Base-by-base conservation (phyloP, 2,113 vertebrate species). In the Piprites chloris region DNA sequence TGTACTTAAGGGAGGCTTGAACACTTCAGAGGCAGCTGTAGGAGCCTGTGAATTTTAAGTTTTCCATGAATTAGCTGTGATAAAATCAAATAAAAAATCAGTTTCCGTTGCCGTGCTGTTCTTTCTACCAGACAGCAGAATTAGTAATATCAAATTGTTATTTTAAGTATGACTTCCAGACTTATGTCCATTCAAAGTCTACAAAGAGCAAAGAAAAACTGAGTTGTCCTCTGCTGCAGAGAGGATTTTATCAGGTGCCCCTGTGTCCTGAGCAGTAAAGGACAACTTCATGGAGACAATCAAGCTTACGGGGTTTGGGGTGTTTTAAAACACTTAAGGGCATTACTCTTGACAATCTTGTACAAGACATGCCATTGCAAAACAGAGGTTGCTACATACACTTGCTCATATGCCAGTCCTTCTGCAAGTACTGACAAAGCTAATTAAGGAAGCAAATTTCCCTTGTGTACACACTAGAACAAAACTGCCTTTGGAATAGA, bases 371-470 rank as follows among this genome's bases (percentile, higher is more conserved):
- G 22, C 6, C 59, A 35, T 21, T 73, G 46, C 53, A 87, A 30
- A 84, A 10, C 20, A 59, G 30, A 44, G 79, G 26, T 37, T 42
- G 37, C 61, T 83, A 23, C 28, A 17, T 15, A 39, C 9, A 13
- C 55, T 53, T 47, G 35, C 47, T 50, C 30, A 37, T 27, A 42
- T 1, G 8, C 61, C 61, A 71, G 42, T 42, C n/a, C 24, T 71
- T 26, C 42, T 11, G 33, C 73, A 93, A 92, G 53, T 80, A 59
- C 59, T 52, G 47, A 82, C 81, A 82, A 2, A 79, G 74, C 81
- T 93, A 91, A 83, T 90, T 81, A 87, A 93, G 81, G 65, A 87
- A 89, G 89, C 50, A 67, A 50, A 79, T 74, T 79, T 93, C 44
- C 78, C 62, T 72, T 77, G 56, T 32, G 32, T 82, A 89, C 30